Base-by-base conservation (phyloP, 2,888 invertebrate genomes). In the Synergus gifuensis region DNA sequence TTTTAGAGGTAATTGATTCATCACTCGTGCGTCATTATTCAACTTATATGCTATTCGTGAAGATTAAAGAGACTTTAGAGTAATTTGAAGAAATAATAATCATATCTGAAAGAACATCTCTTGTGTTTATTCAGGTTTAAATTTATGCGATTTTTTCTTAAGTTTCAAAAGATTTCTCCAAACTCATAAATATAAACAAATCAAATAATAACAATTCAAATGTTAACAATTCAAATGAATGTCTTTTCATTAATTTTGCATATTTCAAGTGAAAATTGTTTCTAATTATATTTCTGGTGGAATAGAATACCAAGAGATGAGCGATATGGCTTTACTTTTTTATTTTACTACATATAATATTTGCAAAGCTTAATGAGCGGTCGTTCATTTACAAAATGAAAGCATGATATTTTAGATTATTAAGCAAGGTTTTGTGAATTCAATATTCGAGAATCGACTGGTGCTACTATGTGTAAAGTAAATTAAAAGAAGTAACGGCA, bases 11-110 rank as follows among this genome's bases (percentile, higher is more conserved):
- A 58, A 58, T 18, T 58, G 58, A 16, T 22, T 22, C 60, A 60
- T 60, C 60, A 12, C 9, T n/a, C 60, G 12, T 60, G 60, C 60
- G 60, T 60, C 60, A 60, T 60, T 60, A 22, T 60, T 60, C 60
- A 60, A 60, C 60, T 60, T 60, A 11, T 8, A 60, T 8, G 36
- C 36, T 60, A n/a, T 9, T 18, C 18, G 22, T 9, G 11, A 60
- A 18, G 60, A 60, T 60, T 18, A 46, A 46, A 60, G 60, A 60
- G 18, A 60, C 18, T 60, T 60, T 8, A 60, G 28, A 60, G 18
- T 60, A 9, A 60, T n/a, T 60, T 60, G 18, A 22, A 60, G 60
- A 60, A 60, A 54, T 54, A 36, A 36, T 36, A 54, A 54, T 54
- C 49, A 16, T n/a, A 54, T 16, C n/a, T n/a, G n/a, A 60, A 60